Conservation (phyloP, 2,888 invertebrate species). For the Nysson spinosus region DNA sequence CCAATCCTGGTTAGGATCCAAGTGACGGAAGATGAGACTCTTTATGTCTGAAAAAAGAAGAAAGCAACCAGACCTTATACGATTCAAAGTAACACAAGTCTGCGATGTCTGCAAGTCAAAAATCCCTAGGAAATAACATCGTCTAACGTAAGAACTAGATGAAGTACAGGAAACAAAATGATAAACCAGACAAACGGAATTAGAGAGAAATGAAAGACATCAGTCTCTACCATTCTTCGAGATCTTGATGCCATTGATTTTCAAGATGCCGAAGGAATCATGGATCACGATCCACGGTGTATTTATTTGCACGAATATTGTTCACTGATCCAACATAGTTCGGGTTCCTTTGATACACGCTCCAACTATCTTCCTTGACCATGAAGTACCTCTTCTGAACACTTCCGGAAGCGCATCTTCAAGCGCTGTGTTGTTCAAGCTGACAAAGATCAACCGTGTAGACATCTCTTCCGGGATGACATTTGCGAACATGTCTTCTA, state of each 20-base stretch:
- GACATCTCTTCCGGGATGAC: slow-evolving; percentile 59
- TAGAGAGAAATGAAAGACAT: not conserved
- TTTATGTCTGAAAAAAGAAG: too few relatives aligned
- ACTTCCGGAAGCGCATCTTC: slow-evolving; percentile 9
- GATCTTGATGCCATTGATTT: not conserved
- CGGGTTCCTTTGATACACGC: not conserved
- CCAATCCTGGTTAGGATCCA: too few relatives aligned
- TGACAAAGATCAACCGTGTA: slow-evolving; percentile 56
- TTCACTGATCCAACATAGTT: too few relatives aligned
- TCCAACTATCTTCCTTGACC: too few relatives aligned
- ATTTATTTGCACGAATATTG: too few relatives aligned
- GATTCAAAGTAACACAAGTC: too few relatives aligned
- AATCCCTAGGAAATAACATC: too few relatives aligned
- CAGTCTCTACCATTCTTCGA: slow-evolving; percentile 39
- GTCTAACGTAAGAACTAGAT: too few relatives aligned
- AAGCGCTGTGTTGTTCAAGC: slow-evolving; percentile 28
- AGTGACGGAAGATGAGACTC: too few relatives aligned
- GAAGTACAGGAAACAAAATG: not conserved
- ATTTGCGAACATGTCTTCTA: slow-evolving; percentile 62
- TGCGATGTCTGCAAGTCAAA: too few relatives aligned
- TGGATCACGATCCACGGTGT: not conserved
- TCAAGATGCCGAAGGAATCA: not conserved
- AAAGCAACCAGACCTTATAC: too few relatives aligned
- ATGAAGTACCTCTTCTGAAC: not conserved
- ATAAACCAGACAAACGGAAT: not conserved